Percentiles rank a stretch among this genome's conserved stretches.
phyloP scores from a whole-genome alignment of 2,888 invertebrate genomes.

The Pedicia rivosa region DNA sequence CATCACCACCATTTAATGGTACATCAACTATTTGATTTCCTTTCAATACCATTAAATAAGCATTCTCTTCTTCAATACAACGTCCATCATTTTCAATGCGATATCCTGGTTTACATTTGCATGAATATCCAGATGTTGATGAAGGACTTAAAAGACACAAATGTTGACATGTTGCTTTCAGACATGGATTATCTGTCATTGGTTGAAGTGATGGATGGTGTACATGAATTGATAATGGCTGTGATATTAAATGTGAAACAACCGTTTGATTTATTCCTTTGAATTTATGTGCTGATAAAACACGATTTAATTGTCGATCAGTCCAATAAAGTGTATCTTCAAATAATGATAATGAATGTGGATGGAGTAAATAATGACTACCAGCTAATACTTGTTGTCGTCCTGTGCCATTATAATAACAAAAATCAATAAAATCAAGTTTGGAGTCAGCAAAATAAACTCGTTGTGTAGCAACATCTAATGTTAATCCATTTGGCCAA shows the following conservation, averaged over 20 bases:
- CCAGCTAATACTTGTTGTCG: constrained; percentile 75
- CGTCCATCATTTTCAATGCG: constrained; percentile 47
- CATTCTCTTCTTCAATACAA: constrained; percentile 70
- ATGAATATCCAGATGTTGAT: constrained; percentile 52
- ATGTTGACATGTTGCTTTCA: constrained; percentile 61
- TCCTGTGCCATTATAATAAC: constrained; percentile 87
- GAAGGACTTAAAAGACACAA: constrained; percentile 80
- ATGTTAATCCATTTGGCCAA: constrained; percentile 96
- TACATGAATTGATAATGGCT: constrained; percentile 89
- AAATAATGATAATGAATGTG: constrained; percentile 87
- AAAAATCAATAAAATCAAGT: constrained; percentile 94
- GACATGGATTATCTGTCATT: constrained; percentile 59
- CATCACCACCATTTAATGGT: constrained; percentile 57
- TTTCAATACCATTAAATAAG: constrained; percentile 80
- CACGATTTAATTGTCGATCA: constrained; percentile 81
- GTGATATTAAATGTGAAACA: constrained; percentile 84
- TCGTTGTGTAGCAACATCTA: constrained; percentile 83
- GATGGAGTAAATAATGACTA: constrained; percentile 86
- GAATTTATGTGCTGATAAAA: constrained; percentile 82
- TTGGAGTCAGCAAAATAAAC: constrained; percentile 97
- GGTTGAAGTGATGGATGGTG: constrained; percentile 93
- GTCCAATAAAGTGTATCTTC: constrained; percentile 97
- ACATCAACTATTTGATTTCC: constrained; percentile 81
- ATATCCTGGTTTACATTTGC: constrained; percentile 84
- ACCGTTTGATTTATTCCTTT: constrained; percentile 83